phyloP scores from a whole-genome alignment of 2,888 invertebrate species.

The Heliconius hortense region DNA sequence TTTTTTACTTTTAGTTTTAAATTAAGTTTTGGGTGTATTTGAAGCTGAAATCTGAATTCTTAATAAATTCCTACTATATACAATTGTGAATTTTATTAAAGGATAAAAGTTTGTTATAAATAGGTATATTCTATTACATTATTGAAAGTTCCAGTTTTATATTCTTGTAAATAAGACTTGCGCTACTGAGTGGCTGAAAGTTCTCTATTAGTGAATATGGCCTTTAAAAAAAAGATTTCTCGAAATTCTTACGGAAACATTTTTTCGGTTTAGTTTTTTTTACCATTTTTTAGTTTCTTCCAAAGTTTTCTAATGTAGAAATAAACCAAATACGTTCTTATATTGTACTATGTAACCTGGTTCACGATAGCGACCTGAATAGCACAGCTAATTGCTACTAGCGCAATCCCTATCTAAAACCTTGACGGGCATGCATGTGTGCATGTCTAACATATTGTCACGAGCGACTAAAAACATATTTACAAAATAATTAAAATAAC shows the following conservation, averaged over 20 bases:
- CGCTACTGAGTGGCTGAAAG: no score
- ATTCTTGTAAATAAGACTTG: no score
- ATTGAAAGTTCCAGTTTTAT: no score
- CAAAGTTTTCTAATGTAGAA: slow-evolving; percentile 5
- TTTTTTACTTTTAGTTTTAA: no score
- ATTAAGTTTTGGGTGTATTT: no score
- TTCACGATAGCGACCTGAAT: slow-evolving; percentile 24
- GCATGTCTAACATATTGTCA: slow-evolving; percentile 16
- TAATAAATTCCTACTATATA: no score
- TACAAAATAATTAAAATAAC: not conserved
- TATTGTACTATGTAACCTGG: slow-evolving; percentile 3
- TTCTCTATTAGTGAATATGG: no score
- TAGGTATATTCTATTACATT: no score
- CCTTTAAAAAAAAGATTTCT: no score
- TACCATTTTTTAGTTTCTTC: not conserved
- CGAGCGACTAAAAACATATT: not conserved
- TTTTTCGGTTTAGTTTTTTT: not conserved
- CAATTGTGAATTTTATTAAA: no score
- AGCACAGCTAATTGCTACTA: slow-evolving; percentile 20
- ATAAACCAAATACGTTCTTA: not conserved
- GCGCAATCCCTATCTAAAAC: slow-evolving; percentile 27
- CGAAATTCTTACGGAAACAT: not conserved
- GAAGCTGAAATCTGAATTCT: no score
- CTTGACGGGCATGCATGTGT: slow-evolving; percentile 28
- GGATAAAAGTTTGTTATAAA: no score